A percentile compares a stretch with the other conserved stretches of the same genome.
Evolutionary conservation across 2,797 vertebrate species (phyloP).

Genomic region (Sebastes taczanowskii): DNA sequence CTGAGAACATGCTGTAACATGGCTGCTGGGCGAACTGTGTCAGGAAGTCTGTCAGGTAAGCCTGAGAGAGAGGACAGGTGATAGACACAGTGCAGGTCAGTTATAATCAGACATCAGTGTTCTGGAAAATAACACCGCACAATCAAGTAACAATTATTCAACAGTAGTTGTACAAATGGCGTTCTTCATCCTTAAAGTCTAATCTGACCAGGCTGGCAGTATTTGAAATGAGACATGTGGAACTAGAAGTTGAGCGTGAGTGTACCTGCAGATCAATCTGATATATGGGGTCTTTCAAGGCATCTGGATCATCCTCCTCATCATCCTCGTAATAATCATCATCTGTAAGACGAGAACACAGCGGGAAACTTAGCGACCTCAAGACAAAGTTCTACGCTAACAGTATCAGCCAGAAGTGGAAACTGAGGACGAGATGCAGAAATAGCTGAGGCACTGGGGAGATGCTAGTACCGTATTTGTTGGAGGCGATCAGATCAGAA

Average conservation of each 20-base stretch:
- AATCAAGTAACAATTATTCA: background rate
- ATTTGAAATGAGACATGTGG: background rate
- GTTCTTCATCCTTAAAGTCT: too few relatives aligned
- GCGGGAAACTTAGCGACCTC: background rate
- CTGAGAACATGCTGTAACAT: slow-evolving; percentile 95
- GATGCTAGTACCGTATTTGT: slow-evolving; percentile 90
- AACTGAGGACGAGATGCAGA: background rate
- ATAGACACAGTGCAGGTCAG: background rate
- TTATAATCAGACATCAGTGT: background rate
- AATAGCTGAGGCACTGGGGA: background rate
- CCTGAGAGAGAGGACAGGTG: slow-evolving; percentile 76
- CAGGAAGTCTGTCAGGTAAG: slow-evolving; percentile 97
- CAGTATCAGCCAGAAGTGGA: background rate
- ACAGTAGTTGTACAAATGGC: background rate
- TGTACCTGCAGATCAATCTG: slow-evolving; percentile 96
- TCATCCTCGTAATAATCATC: slow-evolving; percentile 99
- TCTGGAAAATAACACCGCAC: background rate
- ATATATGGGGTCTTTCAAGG: slow-evolving; percentile 97
- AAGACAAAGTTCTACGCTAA: background rate
- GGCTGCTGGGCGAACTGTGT: slow-evolving; percentile 98
- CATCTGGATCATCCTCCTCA: slow-evolving; percentile 96
- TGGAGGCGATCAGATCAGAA: slow-evolving; percentile 95
- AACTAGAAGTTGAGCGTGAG: background rate
- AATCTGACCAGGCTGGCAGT: too few relatives aligned
- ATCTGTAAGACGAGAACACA: slow-evolving; percentile 77